A percentile compares a stretch with the other conserved stretches of the same genome.
Evolutionary conservation across 2,113 vertebrate species (phyloP).

Genomic region (Oncorhynchus nerka): DNA sequence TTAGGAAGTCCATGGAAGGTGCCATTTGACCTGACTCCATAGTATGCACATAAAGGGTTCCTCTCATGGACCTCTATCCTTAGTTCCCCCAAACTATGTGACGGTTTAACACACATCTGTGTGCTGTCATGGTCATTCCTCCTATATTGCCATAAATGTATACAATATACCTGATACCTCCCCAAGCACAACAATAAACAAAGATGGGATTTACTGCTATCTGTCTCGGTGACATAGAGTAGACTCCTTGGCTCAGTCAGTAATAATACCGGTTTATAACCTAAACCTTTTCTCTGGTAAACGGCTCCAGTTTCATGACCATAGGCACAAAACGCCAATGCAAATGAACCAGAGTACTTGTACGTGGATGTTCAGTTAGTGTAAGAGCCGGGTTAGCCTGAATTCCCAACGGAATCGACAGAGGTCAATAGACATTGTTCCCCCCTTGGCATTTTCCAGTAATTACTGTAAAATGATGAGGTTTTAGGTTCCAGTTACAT

Average conservation of each 20-base stretch:
- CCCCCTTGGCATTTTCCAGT: constrained; percentile 12
- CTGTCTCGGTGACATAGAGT: not conserved
- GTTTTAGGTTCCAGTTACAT: not conserved
- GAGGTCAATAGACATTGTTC: constrained; percentile 38
- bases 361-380: not conserved
- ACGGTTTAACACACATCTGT: no score
- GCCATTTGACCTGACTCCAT: no score
- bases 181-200: not conserved
- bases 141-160: no score
- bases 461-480: not conserved
- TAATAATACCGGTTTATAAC: constrained; percentile 24
- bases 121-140: no score
- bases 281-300: constrained; percentile 4
- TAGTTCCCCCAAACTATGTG: no score
- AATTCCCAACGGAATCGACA: constrained; percentile 28
- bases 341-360: not conserved
- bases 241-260: not conserved
- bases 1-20: no score
- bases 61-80: no score
- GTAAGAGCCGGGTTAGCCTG: constrained; percentile 39
- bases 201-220: constrained; percentile 1
- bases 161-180: no score
- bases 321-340: constrained; percentile 10
- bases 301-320: constrained; percentile 32
- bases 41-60: no score